Conservation (phyloP, 1,140 invertebrate species). For the Oedothorax gibbosus region DNA sequence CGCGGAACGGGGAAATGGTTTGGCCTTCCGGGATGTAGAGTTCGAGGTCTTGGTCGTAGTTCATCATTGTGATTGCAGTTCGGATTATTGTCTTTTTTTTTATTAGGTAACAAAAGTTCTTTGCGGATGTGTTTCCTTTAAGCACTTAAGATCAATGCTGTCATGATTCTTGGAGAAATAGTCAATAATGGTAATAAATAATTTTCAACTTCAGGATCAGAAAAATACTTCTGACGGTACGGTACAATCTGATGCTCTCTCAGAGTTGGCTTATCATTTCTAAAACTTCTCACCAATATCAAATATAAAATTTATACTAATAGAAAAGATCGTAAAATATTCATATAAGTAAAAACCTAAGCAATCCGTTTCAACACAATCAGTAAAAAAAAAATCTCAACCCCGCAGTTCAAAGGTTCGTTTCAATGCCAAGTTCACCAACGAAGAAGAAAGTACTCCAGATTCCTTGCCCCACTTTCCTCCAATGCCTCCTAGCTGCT, state of each 20-base stretch:
- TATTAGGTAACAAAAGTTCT: neutral
- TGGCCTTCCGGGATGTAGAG: neutral
- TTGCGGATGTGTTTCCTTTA: neutral
- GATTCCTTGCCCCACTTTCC: constrained; percentile 38
- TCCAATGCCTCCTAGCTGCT: neutral
- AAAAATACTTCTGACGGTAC: neutral
- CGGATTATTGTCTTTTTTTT: neutral
- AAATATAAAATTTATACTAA: neutral
- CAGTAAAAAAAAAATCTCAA: neutral
- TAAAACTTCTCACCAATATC: neutral
- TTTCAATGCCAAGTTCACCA: constrained; percentile 16
- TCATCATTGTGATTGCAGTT: neutral
- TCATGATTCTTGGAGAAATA: neutral
- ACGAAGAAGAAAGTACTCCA: neutral
- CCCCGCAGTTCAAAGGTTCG: neutral
- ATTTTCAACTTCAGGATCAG: neutral
- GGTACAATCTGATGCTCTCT: too few relatives aligned
- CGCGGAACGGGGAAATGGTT: neutral
- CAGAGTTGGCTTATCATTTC: neutral
- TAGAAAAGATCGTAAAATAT: neutral
- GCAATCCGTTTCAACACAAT: neutral
- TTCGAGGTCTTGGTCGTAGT: neutral
- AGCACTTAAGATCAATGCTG: neutral
- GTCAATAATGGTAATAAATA: neutral
- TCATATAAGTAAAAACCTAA: neutral